phyloP scores from a whole-genome alignment of 2,888 invertebrate genomes.

The Dolichopus griseipennis region DNA sequence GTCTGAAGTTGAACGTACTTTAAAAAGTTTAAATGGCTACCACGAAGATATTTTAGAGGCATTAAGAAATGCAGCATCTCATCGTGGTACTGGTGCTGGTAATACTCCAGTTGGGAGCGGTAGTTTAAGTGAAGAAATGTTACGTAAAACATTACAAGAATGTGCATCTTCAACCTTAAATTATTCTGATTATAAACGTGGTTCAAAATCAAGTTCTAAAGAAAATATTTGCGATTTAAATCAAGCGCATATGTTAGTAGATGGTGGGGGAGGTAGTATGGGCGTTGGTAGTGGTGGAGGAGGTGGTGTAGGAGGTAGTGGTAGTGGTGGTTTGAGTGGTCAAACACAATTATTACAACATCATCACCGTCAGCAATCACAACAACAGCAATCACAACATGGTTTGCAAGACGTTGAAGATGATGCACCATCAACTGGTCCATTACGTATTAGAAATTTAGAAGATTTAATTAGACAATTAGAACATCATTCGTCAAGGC shows the following conservation, averaged over 20 bases:
- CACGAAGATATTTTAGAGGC: constrained; percentile 88
- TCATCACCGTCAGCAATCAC: constrained; percentile 43
- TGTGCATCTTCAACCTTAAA: constrained; percentile 45
- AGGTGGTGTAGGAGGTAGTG: constrained; percentile 14
- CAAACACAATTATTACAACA: constrained; percentile 29
- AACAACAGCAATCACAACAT: constrained; percentile 39
- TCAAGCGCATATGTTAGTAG: constrained; percentile 49
- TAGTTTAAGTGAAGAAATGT: constrained; percentile 59
- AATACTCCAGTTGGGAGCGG: constrained; percentile 56
- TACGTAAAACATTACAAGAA: constrained; percentile 59
- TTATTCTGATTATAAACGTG: constrained; percentile 56
- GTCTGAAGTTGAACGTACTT: constrained; percentile 73
- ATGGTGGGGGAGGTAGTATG: constrained; percentile 38
- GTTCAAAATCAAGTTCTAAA: constrained; percentile 52
- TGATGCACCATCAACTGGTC: constrained; percentile 70
- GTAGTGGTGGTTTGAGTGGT: constrained; percentile 26
- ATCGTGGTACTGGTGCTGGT: constrained; percentile 54
- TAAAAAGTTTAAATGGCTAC: constrained; percentile 85
- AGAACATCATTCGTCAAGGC: constrained; percentile 75
- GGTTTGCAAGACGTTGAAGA: constrained; percentile 59
- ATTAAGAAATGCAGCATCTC: constrained; percentile 71
- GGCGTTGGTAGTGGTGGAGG: constrained; percentile 30
- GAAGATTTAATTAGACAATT: constrained; percentile 84
- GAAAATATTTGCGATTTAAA: constrained; percentile 68
- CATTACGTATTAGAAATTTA: constrained; percentile 79